These are phyloP conservation scores for Hafferia zeledoni DNA, from an alignment of 2,797 vertebrate species.

Conservation along the genomic window DNA sequence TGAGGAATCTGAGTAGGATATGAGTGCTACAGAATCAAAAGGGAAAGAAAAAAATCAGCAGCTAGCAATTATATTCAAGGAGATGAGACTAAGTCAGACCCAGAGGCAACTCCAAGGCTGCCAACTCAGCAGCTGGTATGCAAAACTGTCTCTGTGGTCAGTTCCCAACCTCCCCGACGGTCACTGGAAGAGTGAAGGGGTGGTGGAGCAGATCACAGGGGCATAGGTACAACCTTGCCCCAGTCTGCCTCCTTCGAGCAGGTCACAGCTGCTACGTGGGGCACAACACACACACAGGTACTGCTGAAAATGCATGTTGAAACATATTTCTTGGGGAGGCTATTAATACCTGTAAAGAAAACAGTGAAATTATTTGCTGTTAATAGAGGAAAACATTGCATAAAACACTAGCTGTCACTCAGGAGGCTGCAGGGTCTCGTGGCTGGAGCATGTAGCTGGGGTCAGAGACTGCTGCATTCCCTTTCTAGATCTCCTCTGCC, in stretches of 20 bases:
- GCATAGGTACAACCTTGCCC: neutral
- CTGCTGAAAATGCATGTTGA: slow-evolving; percentile 39
- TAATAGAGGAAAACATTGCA: slow-evolving; percentile 40
- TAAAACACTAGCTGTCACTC: neutral
- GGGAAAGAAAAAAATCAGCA: neutral
- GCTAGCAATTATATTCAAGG: slow-evolving; percentile 4
- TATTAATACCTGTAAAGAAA: slow-evolving; percentile 62
- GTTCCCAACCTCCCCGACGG: neutral
- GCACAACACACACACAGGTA: neutral
- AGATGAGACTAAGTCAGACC: neutral
- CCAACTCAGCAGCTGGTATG: slow-evolving; percentile 54
- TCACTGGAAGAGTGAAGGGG: neutral
- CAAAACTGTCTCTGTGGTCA: neutral
- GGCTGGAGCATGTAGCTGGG: neutral
- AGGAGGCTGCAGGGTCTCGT: neutral
- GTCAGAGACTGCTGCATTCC: neutral
- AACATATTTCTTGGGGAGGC: slow-evolving; percentile 61
- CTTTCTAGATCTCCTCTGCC: neutral
- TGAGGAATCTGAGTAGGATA: neutral
- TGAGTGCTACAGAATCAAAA: neutral
- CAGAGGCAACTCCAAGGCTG: slow-evolving; percentile 37
- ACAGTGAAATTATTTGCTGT: slow-evolving; percentile 38
- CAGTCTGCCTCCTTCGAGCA: slow-evolving; percentile 26
- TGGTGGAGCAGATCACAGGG: neutral
- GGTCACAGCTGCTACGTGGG: slow-evolving; percentile 54